These are phyloP conservation scores for Macroramphosus scolopax DNA, from an alignment of 2,797 vertebrate genomes.

Conservation along the genomic window DNA sequence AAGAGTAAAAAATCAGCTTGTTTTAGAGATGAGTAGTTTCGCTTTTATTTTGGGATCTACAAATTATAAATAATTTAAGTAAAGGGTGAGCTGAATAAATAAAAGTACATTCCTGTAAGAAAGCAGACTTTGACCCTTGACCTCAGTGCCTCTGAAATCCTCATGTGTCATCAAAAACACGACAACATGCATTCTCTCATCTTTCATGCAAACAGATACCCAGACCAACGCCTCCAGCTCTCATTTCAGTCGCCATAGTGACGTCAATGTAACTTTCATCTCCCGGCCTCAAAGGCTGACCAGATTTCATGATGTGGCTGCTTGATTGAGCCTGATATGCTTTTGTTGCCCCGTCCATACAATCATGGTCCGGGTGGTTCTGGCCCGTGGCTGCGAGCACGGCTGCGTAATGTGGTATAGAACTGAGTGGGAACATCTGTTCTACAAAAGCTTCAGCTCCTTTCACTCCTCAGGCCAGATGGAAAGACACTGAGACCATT, in stretches of 20 bases:
- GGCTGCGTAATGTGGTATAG: slow-evolving; percentile 71
- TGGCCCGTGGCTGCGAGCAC: slow-evolving; percentile 52
- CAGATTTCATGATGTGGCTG: slow-evolving; percentile 69
- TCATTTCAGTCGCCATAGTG: slow-evolving; percentile 67
- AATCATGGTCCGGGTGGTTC: slow-evolving; percentile 65
- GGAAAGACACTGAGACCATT: slow-evolving; percentile 35
- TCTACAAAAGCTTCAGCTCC: slow-evolving; percentile 62
- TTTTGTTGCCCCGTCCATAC: slow-evolving; percentile 61
- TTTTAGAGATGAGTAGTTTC: too few relatives aligned
- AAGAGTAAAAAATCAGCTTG: too few relatives aligned
- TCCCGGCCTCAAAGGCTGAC: slow-evolving; percentile 63
- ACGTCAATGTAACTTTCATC: slow-evolving; percentile 69
- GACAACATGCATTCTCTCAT: slow-evolving; percentile 8
- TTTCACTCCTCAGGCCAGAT: slow-evolving; percentile 48
- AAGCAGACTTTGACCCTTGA: neutral
- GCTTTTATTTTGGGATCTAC: too few relatives aligned
- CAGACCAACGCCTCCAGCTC: slow-evolving; percentile 48
- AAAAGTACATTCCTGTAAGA: too few relatives aligned
- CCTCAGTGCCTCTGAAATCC: slow-evolving; percentile 1
- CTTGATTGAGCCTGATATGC: slow-evolving; percentile 67
- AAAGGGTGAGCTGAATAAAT: too few relatives aligned
- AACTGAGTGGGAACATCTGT: slow-evolving; percentile 77
- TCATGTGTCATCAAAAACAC: slow-evolving; percentile 13
- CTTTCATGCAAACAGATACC: slow-evolving; percentile 27
- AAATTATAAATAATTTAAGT: too few relatives aligned